Base-by-base conservation (phyloP, 2,797 vertebrate genomes). In the Peromyscus eremicus region DNA sequence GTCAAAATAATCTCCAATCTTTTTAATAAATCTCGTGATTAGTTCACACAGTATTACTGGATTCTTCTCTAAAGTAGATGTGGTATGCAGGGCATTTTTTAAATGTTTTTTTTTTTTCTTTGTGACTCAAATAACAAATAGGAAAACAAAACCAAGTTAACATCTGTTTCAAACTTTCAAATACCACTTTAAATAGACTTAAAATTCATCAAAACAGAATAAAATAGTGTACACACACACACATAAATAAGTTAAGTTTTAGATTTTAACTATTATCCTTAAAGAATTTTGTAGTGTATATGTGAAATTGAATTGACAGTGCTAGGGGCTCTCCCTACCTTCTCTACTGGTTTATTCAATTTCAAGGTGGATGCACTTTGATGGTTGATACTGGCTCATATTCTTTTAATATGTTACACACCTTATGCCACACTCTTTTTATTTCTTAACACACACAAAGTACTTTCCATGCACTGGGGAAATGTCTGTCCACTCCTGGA, bases 21-120 rank as follows among this genome's bases (percentile, higher is more conserved):
- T 96, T 97, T 96, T 95, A 96, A 95, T 93, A 95, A 96, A 97
- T 94, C 92, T 96, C 86, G 79, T 94, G 93, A 91, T 96, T 93
- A 92, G 70, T 96, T 97, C 85, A 77, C 88, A 98, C 23, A 6
- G 85, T 62, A 92, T 94, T 91, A 94, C 32, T 91, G 57, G 34
- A 88, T 95, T 96, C 43, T 89, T 93, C 62, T 97, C 64, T 91
- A 91, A 95, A 96, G 43, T 92, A 16, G 6, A 87, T 92, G 27
- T 40, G 29, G 37, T 94, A 40, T 83, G n/a, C n/a, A 92, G 40
- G 29, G 16, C 10, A 73, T 73, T 57, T 71, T 29, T 52, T 1
- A 70, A 55, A 5, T n/a, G 27, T 55, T 57, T 32, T 71, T 85
- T 32, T 71, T 85, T 40, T 14, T 52, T 52, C 2, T 9, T 93